phyloP scores from a whole-genome alignment of 2,797 vertebrate species.

The Sebastes oblongus region DNA sequence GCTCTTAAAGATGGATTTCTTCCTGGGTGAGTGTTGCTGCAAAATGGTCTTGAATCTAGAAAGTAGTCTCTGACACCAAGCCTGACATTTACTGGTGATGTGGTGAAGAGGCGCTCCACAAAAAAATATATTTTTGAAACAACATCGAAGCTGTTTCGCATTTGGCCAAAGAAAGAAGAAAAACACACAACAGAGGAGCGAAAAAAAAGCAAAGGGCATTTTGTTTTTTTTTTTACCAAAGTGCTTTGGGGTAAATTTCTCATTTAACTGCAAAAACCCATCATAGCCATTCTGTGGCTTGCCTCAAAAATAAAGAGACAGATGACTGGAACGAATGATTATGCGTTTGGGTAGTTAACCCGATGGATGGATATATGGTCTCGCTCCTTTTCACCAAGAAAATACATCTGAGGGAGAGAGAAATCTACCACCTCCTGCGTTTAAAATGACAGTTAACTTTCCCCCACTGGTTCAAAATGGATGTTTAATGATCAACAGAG shows the following conservation, averaged over 20 bases:
- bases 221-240: slow-evolving; percentile 58
- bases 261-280: slow-evolving; percentile 44
- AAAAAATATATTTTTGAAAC: not conserved
- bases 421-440: slow-evolving; percentile 66
- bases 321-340: slow-evolving; percentile 67
- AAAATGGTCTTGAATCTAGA: slow-evolving; percentile 47
- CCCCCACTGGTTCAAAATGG: slow-evolving; percentile 80
- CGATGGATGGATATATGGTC: slow-evolving; percentile 55
- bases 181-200: slow-evolving; percentile 13
- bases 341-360: slow-evolving; percentile 64
- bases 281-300: slow-evolving; percentile 50
- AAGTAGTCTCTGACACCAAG: slow-evolving; percentile 49
- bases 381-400: slow-evolving; percentile 40
- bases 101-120: slow-evolving; percentile 3
- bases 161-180: slow-evolving; percentile 17
- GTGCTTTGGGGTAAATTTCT: slow-evolving; percentile 54
- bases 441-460: slow-evolving; percentile 81
- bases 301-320: slow-evolving; percentile 64
- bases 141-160: slow-evolving; percentile 15
- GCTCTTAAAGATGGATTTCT: slow-evolving; percentile 56
- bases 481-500: slow-evolving; percentile 82
- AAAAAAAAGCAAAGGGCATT: slow-evolving; percentile 31
- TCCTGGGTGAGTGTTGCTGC: slow-evolving; percentile 45
- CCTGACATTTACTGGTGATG: slow-evolving; percentile 47
- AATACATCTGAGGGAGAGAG: slow-evolving; percentile 38